phyloP scores from a whole-genome alignment of 2,113 vertebrate genomes.

The Bombycilla garrulus region DNA sequence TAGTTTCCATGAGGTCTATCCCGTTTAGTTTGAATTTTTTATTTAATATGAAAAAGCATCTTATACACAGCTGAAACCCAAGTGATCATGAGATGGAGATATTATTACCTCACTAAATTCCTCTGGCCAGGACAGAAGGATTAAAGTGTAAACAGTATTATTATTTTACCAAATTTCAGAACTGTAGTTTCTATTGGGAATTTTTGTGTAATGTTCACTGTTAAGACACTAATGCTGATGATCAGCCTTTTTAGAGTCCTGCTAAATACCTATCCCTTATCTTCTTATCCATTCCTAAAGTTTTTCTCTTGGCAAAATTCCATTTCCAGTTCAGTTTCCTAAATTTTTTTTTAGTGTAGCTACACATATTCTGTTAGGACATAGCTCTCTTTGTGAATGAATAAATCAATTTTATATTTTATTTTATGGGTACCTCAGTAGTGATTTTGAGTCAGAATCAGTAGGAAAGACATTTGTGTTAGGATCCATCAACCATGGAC shows the following conservation, averaged over 20 bases:
- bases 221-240: not conserved
- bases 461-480: not conserved
- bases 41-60: not conserved
- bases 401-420: not conserved
- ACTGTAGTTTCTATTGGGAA: not conserved
- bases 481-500: not conserved
- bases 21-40: not conserved
- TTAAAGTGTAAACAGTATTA: not conserved
- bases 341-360: not conserved
- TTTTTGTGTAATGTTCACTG: not conserved
- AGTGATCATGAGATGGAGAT: not conserved
- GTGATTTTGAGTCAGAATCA: not conserved
- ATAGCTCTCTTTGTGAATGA: not conserved
- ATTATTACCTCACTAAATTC: not conserved
- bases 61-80: not conserved
- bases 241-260: not conserved
- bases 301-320: not conserved
- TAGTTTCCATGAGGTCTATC: not conserved
- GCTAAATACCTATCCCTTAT: not conserved
- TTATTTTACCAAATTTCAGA: conserved; percentile 3
- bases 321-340: not conserved
- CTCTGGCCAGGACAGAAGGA: not conserved
- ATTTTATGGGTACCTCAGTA: not conserved
- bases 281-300: not conserved
- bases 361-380: not conserved